Evolutionary conservation across 2,888 invertebrate genomes (phyloP).

Genomic region (Nysson spinosus): DNA sequence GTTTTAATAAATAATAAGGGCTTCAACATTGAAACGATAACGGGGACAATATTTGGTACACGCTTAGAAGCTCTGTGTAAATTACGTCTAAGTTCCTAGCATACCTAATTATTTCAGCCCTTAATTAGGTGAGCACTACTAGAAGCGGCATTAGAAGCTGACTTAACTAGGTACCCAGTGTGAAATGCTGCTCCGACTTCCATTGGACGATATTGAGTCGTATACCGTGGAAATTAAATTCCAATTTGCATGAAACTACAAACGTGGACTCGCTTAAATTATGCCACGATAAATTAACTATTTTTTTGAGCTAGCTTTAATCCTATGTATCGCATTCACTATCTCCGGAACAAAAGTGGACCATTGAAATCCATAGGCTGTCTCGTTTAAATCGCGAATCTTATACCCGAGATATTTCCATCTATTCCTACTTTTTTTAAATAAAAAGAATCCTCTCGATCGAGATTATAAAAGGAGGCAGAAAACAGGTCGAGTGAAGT

Average conservation of each 20-base stretch:
- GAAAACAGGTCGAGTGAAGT: slow-evolving; percentile 21
- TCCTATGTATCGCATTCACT: no score
- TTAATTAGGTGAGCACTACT: slow-evolving; percentile 9
- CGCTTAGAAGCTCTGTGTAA: not conserved
- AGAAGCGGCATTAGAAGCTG: slow-evolving; percentile 9
- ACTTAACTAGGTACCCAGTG: slow-evolving; percentile 7
- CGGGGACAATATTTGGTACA: slow-evolving; percentile 20
- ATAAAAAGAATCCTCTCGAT: not conserved
- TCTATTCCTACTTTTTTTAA: not conserved
- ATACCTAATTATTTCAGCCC: slow-evolving; percentile 18
- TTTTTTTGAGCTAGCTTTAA: no score
- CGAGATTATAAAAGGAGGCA: not conserved
- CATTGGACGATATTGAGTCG: no score
- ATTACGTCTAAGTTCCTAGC: not conserved
- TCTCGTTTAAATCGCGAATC: no score
- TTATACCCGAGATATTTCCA: no score
- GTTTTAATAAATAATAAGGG: slow-evolving; percentile 17
- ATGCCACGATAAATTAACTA: no score
- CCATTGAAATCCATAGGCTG: no score
- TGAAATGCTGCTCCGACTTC: slow-evolving; percentile 4
- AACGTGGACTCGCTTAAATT: no score
- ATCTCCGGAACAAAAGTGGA: no score
- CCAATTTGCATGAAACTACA: no score
- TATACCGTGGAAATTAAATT: no score
- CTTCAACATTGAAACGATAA: slow-evolving; percentile 17